Evolutionary conservation across 2,888 invertebrate genomes (phyloP), one percentile per base, ranked within the genome.

Genomic region (Atrina japonica): DNA sequence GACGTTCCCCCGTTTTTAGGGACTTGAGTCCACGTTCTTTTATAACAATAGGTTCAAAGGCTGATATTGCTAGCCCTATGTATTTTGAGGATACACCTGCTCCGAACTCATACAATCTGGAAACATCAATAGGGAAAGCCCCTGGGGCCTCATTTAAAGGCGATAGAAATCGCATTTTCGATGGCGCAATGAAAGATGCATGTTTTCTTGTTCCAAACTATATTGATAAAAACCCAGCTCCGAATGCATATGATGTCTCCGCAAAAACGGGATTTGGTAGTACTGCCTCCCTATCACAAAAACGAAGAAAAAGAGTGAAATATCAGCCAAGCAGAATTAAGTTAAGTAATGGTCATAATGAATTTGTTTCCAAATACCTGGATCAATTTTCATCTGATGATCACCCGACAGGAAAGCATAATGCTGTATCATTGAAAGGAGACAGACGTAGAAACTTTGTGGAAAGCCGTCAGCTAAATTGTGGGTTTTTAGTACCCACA

Each of bases 21-120:
- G 56, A 56, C 23, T 23, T 56, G 11, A 56, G 56, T 35, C 56
- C 56, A 11, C 40, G 56, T 30, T 27, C 56, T 21, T 40, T 40
- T 29, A 23, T 40, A 1, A 56, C 56, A 7, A 56, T 27, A 43
- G 59, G 59, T 3, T 59, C 59, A n/a, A 67, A 59, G 9, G 50
- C 67, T 43, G 67, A 60, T 23, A 50, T 67, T 21, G 27, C 52
- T 21, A 53, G 52, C 7, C 70, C 70, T 11, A 58, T 50, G 14
- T 29, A 63, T 3, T 65, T 70, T 27, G 70, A 70, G 25, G 53
- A 65, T n/a, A 78, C 79, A 0, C 81, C 81, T 0, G 81, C 77
- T 1, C 81, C 81, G 5, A 77, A 76, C 35, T 67, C 73, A 9
- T 81, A 81, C 50, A 79, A 77, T 59, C 75, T 81, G 3, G 72